phyloP scores from a whole-genome alignment of 2,888 invertebrate genomes.

The Cryptocheilus praepositus region DNA sequence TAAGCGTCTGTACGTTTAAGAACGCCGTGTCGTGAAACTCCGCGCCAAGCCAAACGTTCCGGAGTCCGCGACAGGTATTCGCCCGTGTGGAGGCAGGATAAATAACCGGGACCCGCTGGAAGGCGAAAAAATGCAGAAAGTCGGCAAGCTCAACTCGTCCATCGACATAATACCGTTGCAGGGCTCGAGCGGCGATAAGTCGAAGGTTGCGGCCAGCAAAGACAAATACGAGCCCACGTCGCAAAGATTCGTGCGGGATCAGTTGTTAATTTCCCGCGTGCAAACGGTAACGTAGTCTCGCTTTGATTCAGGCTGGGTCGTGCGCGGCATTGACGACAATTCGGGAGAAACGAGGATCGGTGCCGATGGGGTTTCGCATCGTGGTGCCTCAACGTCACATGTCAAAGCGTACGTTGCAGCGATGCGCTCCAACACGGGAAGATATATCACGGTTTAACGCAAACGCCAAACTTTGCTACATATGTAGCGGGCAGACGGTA shows the following conservation, averaged over 20 bases:
- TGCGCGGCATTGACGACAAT: neutral
- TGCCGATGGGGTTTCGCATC: too few species aligned
- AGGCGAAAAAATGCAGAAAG: constrained; percentile 62
- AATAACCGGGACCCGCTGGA: neutral
- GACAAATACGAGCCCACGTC: constrained; percentile 35
- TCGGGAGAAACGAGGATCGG: too few species aligned
- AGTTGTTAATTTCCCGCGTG: constrained; percentile 76
- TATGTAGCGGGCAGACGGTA: too few species aligned
- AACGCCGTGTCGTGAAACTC: too few species aligned
- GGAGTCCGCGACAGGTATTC: neutral
- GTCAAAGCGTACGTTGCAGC: too few species aligned
- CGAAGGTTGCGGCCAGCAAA: constrained; percentile 52
- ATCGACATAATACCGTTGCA: constrained; percentile 73
- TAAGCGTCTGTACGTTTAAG: too few species aligned
- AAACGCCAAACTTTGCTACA: too few species aligned
- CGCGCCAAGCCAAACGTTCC: neutral
- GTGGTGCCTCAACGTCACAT: too few species aligned
- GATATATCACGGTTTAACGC: too few species aligned
- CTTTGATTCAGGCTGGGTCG: neutral
- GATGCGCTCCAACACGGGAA: too few species aligned
- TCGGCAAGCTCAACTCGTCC: constrained; percentile 67
- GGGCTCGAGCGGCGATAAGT: constrained; percentile 65
- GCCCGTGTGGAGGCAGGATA: neutral
- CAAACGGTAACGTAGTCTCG: constrained; percentile 73
- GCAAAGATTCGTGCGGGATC: constrained; percentile 67